Percentiles rank a stretch among this genome's conserved stretches.
phyloP scores from a whole-genome alignment of 2,888 invertebrate genomes.

The Alentia gelatinosa region DNA sequence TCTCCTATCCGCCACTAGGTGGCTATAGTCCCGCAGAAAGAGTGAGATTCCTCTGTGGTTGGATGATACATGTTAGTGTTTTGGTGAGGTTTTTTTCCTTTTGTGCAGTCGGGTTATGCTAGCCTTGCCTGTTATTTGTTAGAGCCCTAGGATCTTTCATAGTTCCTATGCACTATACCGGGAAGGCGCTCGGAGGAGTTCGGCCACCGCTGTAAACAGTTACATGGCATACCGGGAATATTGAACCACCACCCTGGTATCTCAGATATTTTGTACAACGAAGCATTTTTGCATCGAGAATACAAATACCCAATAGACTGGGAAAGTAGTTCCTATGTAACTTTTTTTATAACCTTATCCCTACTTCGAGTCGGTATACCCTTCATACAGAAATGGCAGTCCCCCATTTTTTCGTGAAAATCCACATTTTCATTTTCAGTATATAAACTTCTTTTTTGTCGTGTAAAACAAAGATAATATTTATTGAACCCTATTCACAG shows the following conservation, averaged over 20 bases:
- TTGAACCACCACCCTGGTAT: neutral
- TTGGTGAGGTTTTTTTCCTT: neutral
- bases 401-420: too few relatives aligned
- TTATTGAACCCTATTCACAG: too few relatives aligned
- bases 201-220: neutral
- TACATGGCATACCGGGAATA: neutral
- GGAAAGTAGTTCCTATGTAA: too few relatives aligned
- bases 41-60: neutral
- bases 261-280: neutral
- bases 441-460: too few relatives aligned
- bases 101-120: neutral
- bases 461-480: too few relatives aligned
- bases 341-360: too few relatives aligned
- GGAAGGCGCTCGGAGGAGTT: neutral
- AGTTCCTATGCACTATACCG: neutral
- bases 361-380: too few relatives aligned
- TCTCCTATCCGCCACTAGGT: neutral
- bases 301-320: neutral
- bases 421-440: too few relatives aligned
- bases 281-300: neutral
- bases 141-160: neutral
- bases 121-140: neutral
- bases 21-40: neutral
- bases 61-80: neutral
- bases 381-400: too few relatives aligned